Base-by-base conservation (phyloP, 2,888 invertebrate genomes). In the Meliscaeva auricollis region DNA sequence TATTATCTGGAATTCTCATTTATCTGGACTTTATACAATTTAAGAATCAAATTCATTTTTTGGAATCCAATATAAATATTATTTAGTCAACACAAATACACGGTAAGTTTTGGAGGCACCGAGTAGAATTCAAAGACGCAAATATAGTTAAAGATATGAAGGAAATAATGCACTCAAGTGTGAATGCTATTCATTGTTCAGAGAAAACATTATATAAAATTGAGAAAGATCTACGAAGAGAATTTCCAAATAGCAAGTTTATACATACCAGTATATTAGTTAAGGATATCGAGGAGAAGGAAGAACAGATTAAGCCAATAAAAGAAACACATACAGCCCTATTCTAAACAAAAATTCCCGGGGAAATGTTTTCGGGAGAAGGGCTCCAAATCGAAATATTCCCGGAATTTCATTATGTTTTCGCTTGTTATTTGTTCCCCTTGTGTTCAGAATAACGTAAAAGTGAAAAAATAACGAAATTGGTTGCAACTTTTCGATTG, bases 271-370 rank as follows among this genome's bases (percentile, higher is more conserved):
- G 22, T 48, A 3, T 48, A 48, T 48, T 48, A 48, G 48, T 48
- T 22, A 20, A 48, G 11, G 48, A 48, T 48, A 22, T 48, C 11
- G 48, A 48, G 22, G 50, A 50, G 0, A 50, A 22, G 50, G 50
- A 50, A 50, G 50, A 50, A 50, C 50, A 50, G 22, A 50, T 50
- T 22, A 50, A 50, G 50, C 9, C 22, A 4, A 50, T 50, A 50
- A 50, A 50, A 50, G 50, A 22, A 50, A 50, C 38, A 58, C 44
- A n/a, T n/a, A n/a, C n/a, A n/a, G n/a, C n/a, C n/a, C n/a, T n/a
- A n/a, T n/a, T n/a, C n/a, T n/a, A n/a, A n/a, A n/a, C n/a, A n/a
- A n/a, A n/a, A n/a, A n/a, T n/a, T n/a, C n/a, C n/a, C n/a, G n/a
- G n/a, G n/a, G n/a, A n/a, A n/a, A n/a, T n/a, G n/a, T n/a, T n/a